phyloP scores from a whole-genome alignment of 2,888 invertebrate species.

The Melipona beecheii region DNA sequence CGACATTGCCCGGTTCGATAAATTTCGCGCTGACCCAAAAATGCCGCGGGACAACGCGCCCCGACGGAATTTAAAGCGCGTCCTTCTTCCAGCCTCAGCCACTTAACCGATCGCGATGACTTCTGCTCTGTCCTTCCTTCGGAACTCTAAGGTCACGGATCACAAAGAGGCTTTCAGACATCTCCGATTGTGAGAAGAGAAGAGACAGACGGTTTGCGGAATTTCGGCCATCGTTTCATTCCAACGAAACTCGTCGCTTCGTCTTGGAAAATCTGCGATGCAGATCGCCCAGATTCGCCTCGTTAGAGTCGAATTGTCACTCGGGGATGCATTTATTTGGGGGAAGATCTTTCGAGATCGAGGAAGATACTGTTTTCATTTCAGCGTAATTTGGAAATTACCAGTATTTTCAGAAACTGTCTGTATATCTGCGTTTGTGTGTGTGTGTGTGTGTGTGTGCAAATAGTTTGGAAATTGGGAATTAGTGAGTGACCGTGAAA shows the following conservation, averaged over 20 bases:
- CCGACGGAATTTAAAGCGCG: constrained; percentile 45
- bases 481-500: too few species aligned
- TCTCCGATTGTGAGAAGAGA: too few species aligned
- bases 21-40: constrained; percentile 59
- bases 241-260: not conserved
- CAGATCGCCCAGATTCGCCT: not conserved
- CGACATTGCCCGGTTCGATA: constrained; percentile 43
- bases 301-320: not conserved
- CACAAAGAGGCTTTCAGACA: too few species aligned
- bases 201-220: not conserved
- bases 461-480: too few species aligned
- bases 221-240: not conserved
- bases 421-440: too few species aligned
- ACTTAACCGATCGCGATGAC: constrained; percentile 1
- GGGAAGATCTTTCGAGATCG: too few species aligned
- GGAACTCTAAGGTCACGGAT: constrained; percentile 7
- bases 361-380: too few species aligned
- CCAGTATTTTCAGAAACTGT: too few species aligned
- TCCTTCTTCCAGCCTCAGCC: not conserved
- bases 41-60: constrained; percentile 23
- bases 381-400: too few species aligned
- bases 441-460: too few species aligned
- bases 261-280: not conserved
- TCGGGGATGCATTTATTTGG: too few species aligned
- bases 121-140: not conserved